Evolutionary conservation across 2,113 vertebrate genomes (phyloP), one percentile per base, ranked within the genome.

Genomic region (Chionis minor): DNA sequence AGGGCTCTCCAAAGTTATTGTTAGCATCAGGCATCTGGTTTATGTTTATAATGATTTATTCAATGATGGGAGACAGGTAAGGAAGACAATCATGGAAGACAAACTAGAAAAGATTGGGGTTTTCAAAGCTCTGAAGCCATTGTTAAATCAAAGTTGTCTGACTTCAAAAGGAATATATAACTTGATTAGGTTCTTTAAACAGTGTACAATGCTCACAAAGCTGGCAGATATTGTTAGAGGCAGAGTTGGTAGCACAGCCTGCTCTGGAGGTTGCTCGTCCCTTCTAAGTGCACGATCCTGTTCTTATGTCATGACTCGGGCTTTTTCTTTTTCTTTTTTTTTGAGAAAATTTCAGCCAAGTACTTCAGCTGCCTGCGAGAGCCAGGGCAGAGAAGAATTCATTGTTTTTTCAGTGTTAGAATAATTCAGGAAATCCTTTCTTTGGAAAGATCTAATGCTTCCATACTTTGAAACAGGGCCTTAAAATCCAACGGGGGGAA

Each of bases 21-120:
- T 97, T 96, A 95, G 81, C 92, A 80, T 72, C 85, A 82, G 80
- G 95, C 96, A 97, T 97, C 97, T 98, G 96, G 91, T 97, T 97
- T 97, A 65, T 95, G 93, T 98, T 91, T 96, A 42, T 30, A 65
- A 83, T 93, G 88, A 97, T 96, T 97, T 97, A 97, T 95, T 87
- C 93, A 92, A 86, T 88, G 92, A 62, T 74, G 89, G 74, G 95
- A 98, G 96, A 86, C 97, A 98, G 93, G 94, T 97, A 94, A 90
- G 70, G 47, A 95, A 38, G 38, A 75, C 81, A 65, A 55, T 94
- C 7, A 4, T 97, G 91, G 89, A 97, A 97, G 95, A 97, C 89
- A 97, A 97, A 95, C 90, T 94, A 93, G 86, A 84, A 80, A 88
- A 97, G 75, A 73, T 26, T 87, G 94, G 71, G 83, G 54, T 88